These are phyloP conservation scores for Cynodonichthys magdalenae DNA, from an alignment of 2,797 vertebrate genomes.

Conservation along the genomic window DNA sequence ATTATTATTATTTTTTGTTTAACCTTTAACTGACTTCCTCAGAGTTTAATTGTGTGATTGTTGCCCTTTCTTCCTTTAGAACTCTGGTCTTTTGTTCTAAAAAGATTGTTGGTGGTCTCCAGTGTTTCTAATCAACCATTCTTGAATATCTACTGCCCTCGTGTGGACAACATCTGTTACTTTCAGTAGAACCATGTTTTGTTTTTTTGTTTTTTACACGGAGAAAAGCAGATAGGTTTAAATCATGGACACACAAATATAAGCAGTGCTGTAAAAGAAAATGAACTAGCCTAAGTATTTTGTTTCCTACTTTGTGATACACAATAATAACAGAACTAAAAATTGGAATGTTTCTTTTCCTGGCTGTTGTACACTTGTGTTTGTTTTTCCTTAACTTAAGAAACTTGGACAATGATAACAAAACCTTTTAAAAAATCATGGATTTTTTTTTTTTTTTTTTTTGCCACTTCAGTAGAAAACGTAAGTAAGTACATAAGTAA, in stretches of 20 bases:
- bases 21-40: neutral
- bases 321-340: neutral
- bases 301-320: too few species aligned
- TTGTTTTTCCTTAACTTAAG: too few species aligned
- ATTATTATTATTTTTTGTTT: slow-evolving; percentile 25
- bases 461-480: too few species aligned
- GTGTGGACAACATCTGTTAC: slow-evolving; percentile 42
- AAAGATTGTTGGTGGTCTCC: slow-evolving; percentile 3
- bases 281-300: too few species aligned
- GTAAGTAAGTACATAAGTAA: too few species aligned
- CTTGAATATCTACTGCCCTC: slow-evolving; percentile 66
- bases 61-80: slow-evolving; percentile 38
- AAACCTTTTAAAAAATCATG: too few species aligned
- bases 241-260: neutral
- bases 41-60: slow-evolving; percentile 19
- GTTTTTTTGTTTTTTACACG: neutral
- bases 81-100: slow-evolving; percentile 23
- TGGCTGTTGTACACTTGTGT: too few species aligned
- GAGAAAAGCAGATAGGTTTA: neutral
- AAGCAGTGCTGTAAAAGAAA: neutral
- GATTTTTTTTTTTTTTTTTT: too few species aligned
- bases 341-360: too few species aligned
- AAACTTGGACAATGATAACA: too few species aligned
- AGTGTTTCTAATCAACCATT: slow-evolving; percentile 20
- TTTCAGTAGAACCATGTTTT: neutral